A percentile compares a stretch with the other conserved stretches of the same genome.
These are phyloP conservation scores for Acarapis woodi DNA, from an alignment of 1,140 invertebrate species.

Conservation along the genomic window DNA sequence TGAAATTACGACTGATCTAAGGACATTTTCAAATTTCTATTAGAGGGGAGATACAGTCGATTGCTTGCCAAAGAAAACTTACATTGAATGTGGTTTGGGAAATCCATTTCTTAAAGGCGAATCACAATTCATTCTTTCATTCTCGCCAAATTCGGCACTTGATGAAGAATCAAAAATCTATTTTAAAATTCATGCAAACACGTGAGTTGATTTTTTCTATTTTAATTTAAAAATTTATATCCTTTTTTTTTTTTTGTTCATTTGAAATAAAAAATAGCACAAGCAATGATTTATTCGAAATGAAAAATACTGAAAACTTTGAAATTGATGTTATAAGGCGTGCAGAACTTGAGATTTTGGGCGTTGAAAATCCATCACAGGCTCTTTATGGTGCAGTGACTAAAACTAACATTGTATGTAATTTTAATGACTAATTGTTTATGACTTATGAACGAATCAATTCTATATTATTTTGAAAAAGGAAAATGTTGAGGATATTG, in stretches of 20 bases:
- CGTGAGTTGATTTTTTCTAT: slow-evolving; percentile 29
- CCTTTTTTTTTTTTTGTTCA: too few species aligned
- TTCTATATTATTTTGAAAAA: too few species aligned
- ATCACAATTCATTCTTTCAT: slow-evolving; percentile 25
- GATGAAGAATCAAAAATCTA: slow-evolving; percentile 33
- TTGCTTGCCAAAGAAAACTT: slow-evolving; percentile 26
- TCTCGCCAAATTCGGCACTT: slow-evolving; percentile 39
- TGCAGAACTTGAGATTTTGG: slow-evolving; percentile 47
- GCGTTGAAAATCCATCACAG: slow-evolving; percentile 39
- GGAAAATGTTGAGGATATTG: slow-evolving; percentile 48
- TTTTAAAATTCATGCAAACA: slow-evolving; percentile 48
- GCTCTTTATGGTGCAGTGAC: slow-evolving; percentile 58
- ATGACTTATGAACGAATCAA: too few species aligned
- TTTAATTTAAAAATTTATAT: not conserved
- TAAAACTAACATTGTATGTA: slow-evolving; percentile 46
- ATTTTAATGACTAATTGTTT: too few species aligned
- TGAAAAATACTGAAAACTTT: slow-evolving; percentile 25
- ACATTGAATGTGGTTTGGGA: slow-evolving; percentile 47
- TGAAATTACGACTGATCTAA: not conserved
- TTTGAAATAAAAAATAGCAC: too few species aligned
- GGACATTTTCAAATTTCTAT: slow-evolving; percentile 13
- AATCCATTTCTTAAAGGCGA: slow-evolving; percentile 43
- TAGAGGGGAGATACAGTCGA: slow-evolving; percentile 13
- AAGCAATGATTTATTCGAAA: slow-evolving; percentile 24
- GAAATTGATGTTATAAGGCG: slow-evolving; percentile 39